Conservation (phyloP, 2,888 invertebrate species). For the Carterocephalus palaemon region DNA sequence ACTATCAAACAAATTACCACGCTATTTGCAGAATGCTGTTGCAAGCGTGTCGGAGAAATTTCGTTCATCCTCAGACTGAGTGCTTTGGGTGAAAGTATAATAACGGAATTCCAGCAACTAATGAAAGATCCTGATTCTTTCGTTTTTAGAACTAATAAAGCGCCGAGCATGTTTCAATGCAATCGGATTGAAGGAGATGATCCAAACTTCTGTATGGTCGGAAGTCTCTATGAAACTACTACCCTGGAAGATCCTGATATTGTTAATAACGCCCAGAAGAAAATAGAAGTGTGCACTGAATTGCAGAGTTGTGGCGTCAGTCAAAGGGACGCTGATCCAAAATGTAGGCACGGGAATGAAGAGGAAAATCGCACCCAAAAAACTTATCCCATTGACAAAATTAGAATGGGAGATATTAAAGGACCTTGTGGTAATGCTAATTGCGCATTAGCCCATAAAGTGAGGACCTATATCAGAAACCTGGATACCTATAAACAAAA, state of each 20-base stretch:
- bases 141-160: slow-evolving; percentile 66
- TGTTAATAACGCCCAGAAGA: slow-evolving; percentile 44
- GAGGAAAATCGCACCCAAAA: slow-evolving; percentile 40
- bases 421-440: slow-evolving; percentile 71
- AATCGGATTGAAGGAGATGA: slow-evolving; percentile 62
- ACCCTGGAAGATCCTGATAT: slow-evolving; percentile 66
- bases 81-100: slow-evolving; percentile 69
- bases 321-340: slow-evolving; percentile 34
- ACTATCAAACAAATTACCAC: slow-evolving; percentile 52
- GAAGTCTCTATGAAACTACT: slow-evolving; percentile 64
- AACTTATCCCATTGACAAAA: slow-evolving; percentile 56
- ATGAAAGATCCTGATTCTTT: slow-evolving; percentile 60
- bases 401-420: slow-evolving; percentile 69
- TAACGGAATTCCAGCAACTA: slow-evolving; percentile 67
- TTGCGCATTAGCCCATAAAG: slow-evolving; percentile 66
- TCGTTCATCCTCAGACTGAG: slow-evolving; percentile 69
- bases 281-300: slow-evolving; percentile 66
- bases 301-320: slow-evolving; percentile 55
- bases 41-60: slow-evolving; percentile 61
- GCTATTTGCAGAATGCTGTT: slow-evolving; percentile 56
- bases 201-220: slow-evolving; percentile 67
- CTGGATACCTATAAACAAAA: slow-evolving; percentile 57
- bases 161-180: slow-evolving; percentile 68
- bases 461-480: slow-evolving; percentile 61
- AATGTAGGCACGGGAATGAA: slow-evolving; percentile 39